Conservation (phyloP, 2,888 invertebrate genomes). For the Megamerina dolium region DNA sequence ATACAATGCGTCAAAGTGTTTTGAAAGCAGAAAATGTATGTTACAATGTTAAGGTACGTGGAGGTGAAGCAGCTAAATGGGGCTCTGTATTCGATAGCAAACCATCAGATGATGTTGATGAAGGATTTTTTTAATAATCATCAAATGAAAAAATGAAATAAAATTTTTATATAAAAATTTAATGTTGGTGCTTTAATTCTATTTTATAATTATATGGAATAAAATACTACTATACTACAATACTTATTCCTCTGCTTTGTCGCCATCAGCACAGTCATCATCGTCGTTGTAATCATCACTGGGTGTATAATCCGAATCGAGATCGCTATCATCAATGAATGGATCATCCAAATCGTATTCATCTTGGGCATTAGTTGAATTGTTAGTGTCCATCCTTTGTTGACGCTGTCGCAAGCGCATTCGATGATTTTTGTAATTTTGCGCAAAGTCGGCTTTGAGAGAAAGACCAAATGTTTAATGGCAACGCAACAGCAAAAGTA, state of each 20-base stretch:
- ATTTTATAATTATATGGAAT: background rate
- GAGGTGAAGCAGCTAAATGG: constrained; percentile 66
- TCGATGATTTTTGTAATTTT: constrained; percentile 23
- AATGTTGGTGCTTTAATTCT: no score
- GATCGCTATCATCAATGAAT: constrained; percentile 47
- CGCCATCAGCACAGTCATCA: constrained; percentile 35
- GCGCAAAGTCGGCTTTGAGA: constrained; percentile 24
- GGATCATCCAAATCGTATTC: constrained; percentile 52
- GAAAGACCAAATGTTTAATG: constrained; percentile 1
- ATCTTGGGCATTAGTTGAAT: constrained; percentile 50
- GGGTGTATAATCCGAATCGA: constrained; percentile 53
- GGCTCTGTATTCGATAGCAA: constrained; percentile 47
- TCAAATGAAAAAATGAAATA: background rate
- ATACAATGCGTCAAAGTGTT: constrained; percentile 67
- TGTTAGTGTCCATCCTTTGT: constrained; percentile 46
- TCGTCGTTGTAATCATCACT: constrained; percentile 25
- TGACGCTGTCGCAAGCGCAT: constrained; percentile 32
- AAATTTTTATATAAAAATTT: background rate
- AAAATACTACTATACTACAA: no score
- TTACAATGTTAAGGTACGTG: constrained; percentile 72
- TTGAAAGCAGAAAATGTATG: constrained; percentile 78
- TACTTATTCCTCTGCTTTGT: constrained; percentile 20
- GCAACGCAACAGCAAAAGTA: background rate
- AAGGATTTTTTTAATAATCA: constrained; percentile 46
- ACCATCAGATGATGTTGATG: constrained; percentile 47